Evolutionary conservation across 2,888 invertebrate genomes (phyloP).

Genomic region (Tridacna crocea): DNA sequence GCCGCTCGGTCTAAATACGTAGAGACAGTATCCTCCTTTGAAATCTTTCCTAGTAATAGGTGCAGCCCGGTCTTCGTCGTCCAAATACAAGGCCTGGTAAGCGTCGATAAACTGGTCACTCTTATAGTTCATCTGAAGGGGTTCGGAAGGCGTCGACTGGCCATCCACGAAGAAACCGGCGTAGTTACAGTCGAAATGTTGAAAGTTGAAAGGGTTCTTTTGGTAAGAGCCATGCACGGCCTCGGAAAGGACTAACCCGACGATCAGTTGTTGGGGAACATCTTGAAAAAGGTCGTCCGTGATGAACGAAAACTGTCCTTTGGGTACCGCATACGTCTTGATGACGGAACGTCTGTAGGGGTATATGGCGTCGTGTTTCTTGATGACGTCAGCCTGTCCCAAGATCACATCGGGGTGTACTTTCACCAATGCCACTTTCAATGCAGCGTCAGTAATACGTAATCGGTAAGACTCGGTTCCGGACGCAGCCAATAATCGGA

Average conservation of each 20-base stretch:
- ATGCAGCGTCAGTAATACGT: not conserved
- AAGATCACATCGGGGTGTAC: constrained; percentile 34
- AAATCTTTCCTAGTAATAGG: constrained; percentile 20
- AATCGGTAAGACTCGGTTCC: constrained; percentile 24
- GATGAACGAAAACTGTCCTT: constrained; percentile 41
- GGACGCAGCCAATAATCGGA: not conserved
- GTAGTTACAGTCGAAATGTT: constrained; percentile 40
- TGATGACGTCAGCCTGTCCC: constrained; percentile 26
- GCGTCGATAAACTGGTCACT: constrained; percentile 15
- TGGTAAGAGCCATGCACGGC: constrained; percentile 31
- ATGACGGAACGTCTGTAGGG: constrained; percentile 42
- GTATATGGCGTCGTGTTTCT: constrained; percentile 34
- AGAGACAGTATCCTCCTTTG: constrained; percentile 32
- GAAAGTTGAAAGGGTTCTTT: constrained; percentile 41
- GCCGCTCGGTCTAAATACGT: constrained; percentile 16
- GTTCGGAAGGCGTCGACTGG: constrained; percentile 33
- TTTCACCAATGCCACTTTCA: constrained; percentile 43
- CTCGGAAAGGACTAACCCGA: constrained; percentile 33
- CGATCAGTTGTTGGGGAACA: constrained; percentile 37
- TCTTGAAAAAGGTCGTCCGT: constrained; percentile 43
- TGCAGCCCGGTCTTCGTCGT: constrained; percentile 2
- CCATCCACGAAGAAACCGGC: constrained; percentile 40
- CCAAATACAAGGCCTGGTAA: constrained; percentile 16
- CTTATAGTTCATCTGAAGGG: constrained; percentile 38
- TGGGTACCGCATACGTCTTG: constrained; percentile 37